Conservation (phyloP, 2,888 invertebrate genomes). For the Eucriotettix oculatus region DNA sequence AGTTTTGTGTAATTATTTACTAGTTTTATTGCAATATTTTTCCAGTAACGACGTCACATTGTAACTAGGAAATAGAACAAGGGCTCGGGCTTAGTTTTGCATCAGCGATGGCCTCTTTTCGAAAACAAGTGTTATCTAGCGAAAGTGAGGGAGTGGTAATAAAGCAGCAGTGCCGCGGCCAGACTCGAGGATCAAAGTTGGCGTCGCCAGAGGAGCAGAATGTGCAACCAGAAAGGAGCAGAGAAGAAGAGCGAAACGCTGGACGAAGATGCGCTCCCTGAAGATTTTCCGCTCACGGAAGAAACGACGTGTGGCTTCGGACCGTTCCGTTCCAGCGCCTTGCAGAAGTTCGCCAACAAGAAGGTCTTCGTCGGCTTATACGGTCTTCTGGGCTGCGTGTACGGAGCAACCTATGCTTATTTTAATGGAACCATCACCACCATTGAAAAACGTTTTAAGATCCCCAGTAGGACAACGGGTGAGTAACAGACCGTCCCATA, state of each 20-base stretch:
- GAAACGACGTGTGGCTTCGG: slow-evolving; percentile 49
- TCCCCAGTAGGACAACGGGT: slow-evolving; percentile 53
- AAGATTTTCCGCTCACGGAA: slow-evolving; percentile 35
- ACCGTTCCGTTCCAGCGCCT: slow-evolving; percentile 35
- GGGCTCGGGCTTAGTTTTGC: no score
- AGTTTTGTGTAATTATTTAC: no score
- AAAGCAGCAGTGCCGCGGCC: no score
- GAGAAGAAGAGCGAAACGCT: slow-evolving; percentile 1
- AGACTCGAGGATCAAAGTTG: no score
- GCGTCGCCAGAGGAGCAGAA: no score
- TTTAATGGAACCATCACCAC: slow-evolving; percentile 60
- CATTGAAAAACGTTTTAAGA: slow-evolving; percentile 54
- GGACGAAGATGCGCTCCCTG: slow-evolving; percentile 27
- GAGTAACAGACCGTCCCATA: slow-evolving; percentile 17
- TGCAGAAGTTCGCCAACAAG: slow-evolving; percentile 41
- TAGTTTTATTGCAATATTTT: no score
- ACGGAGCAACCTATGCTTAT: slow-evolving; percentile 51
- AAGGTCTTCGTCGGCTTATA: slow-evolving; percentile 43
- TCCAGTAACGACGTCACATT: no score
- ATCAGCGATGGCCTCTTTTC: no score
- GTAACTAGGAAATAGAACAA: no score
- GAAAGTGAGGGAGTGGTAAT: no score
- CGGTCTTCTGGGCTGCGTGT: slow-evolving; percentile 48
- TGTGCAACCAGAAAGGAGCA: neutral
- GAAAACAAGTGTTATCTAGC: no score